Evolutionary conservation across 2,113 vertebrate species (phyloP), one percentile per base, ranked within the genome.

Genomic region (Serilophus lunatus): DNA sequence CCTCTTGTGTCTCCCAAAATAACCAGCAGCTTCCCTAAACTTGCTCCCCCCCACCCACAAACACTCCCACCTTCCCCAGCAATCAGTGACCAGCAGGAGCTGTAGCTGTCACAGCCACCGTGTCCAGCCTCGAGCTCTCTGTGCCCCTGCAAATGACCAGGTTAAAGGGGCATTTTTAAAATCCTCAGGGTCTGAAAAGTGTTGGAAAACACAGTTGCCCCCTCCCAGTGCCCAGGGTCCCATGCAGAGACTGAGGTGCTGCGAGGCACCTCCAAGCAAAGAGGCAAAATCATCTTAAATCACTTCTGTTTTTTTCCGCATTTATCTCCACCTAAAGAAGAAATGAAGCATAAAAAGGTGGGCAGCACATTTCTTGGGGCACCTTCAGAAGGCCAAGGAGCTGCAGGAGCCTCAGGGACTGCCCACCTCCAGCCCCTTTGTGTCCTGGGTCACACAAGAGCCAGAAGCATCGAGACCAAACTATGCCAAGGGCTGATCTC

Each of bases 1-100:
- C 63, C 59, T 81, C 68, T 13, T 76, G 49, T 49, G 64, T 35
- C 59, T 89, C 95, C 88, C 72, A 83, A 93, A 96, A 93, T 85
- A 88, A 45, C 77, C 78, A 19, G 56, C 6, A 18, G 38, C 82
- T 79, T 59, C 66, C 71, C 66, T 33, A 2, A 5, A 2, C 74
- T 78, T 36, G 0, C 25, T 47, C 42, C 22, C 22, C 2, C 25
- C 25, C 3, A 5, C 8, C 2, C 78, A 12, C 82, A 40, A 74
- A 14, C 44, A 1, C 8, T 16, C 64, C 53, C 40, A 49, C 51
- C 65, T 53, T 35, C 28, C 64, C 56, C 53, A 35, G 56, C n/a
- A 14, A 2, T 6, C 45, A 5, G 15, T 1, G 42, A 1, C 6
- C 51, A 7, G 49, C 1, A 0, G 71, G 79, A 66, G 65, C 42